A percentile compares a stretch with the other conserved stretches of the same genome.
phyloP scores from a whole-genome alignment of 2,797 vertebrate genomes.

The Sebastes iracundus region DNA sequence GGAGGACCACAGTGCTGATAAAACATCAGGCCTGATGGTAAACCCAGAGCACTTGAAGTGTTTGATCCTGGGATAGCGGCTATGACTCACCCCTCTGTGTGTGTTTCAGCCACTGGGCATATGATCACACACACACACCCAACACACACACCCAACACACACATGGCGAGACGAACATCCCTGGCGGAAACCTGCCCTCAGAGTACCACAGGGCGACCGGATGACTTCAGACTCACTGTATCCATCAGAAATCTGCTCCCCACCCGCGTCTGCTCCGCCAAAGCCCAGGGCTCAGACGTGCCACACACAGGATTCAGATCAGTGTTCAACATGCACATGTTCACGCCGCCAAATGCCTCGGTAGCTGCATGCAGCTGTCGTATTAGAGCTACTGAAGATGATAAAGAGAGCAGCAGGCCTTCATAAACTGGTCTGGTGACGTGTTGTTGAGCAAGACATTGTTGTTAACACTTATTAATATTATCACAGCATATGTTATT shows the following conservation, averaged over 20 bases:
- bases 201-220: constrained; percentile 47
- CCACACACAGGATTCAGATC: constrained; percentile 66
- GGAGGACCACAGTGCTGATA: constrained; percentile 62
- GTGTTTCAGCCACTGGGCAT: constrained; percentile 42
- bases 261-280: constrained; percentile 43
- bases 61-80: constrained; percentile 69
- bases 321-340: constrained; percentile 50
- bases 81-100: constrained; percentile 63
- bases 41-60: constrained; percentile 55
- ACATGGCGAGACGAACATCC: constrained; percentile 29
- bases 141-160: constrained; percentile 41
- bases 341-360: constrained; percentile 50
- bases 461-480: background rate
- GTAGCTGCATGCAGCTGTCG: constrained; percentile 70
- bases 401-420: constrained; percentile 35
- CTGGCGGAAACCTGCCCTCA: constrained; percentile 48
- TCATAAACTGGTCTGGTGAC: constrained; percentile 3
- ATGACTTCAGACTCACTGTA: constrained; percentile 75
- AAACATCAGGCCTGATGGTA: constrained; percentile 58
- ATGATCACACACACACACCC: constrained; percentile 43
- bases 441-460: background rate
- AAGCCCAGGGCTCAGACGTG: constrained; percentile 71
- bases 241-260: constrained; percentile 57
- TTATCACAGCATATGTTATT: background rate
- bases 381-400: constrained; percentile 50